Conservation (phyloP, 2,113 vertebrate genomes). For the Phoenicopterus ruber region DNA sequence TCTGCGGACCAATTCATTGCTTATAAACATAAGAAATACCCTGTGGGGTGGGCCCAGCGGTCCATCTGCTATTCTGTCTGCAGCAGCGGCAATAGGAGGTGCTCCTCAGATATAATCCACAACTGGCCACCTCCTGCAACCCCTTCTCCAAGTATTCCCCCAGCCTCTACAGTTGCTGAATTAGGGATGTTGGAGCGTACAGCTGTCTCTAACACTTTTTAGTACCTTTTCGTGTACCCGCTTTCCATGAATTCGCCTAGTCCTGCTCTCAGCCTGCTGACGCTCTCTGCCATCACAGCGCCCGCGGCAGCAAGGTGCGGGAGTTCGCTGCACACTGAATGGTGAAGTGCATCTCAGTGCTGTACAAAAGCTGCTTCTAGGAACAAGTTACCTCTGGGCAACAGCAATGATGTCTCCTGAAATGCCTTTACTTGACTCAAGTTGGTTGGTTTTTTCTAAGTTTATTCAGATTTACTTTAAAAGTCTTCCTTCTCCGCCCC, state of each 20-base stretch:
- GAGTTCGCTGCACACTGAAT: neutral
- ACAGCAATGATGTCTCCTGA: neutral
- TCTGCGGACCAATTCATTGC: neutral
- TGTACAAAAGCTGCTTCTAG: neutral
- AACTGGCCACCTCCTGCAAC: neutral
- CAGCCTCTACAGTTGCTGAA: neutral
- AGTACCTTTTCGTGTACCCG: neutral
- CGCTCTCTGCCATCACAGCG: accelerated
- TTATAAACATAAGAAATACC: neutral
- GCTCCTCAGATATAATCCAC: neutral
- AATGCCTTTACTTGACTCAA: neutral
- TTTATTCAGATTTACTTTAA: neutral
- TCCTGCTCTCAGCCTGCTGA: neutral
- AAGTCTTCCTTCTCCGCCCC: neutral
- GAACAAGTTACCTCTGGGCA: neutral
- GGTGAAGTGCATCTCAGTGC: neutral
- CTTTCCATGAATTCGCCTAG: neutral
- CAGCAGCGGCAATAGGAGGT: neutral
- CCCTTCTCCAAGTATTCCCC: neutral
- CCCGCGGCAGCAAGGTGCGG: neutral
- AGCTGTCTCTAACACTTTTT: neutral
- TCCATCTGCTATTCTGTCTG: neutral
- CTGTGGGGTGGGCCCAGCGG: neutral
- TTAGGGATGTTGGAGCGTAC: neutral
- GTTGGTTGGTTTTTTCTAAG: neutral